Conservation (phyloP, 2,888 invertebrate species). For the Rhyacophila evoluta region DNA sequence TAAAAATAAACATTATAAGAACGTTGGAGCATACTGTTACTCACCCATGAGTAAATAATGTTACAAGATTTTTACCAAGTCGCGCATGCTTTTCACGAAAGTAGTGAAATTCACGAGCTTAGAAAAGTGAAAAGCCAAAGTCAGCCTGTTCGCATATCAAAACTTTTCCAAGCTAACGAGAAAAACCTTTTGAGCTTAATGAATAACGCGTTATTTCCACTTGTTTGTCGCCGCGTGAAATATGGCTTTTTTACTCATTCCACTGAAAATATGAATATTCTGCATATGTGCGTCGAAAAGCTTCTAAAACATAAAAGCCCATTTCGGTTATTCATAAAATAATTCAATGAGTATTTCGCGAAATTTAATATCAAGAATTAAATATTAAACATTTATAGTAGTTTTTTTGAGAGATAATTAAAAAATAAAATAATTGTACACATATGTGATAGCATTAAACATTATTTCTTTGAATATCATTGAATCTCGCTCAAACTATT, state of each 20-base stretch:
- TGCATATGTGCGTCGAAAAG: slow-evolving; percentile 7
- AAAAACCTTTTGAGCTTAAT: slow-evolving; percentile 44
- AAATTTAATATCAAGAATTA: too few species aligned
- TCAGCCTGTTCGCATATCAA: slow-evolving; percentile 23
- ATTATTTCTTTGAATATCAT: too few species aligned
- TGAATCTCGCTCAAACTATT: too few species aligned
- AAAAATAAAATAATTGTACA: too few species aligned
- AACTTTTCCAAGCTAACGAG: slow-evolving; percentile 31
- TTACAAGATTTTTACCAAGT: background rate
- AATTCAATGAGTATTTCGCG: background rate
- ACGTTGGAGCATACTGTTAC: background rate
- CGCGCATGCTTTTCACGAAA: background rate
- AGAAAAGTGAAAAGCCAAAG: slow-evolving; percentile 26
- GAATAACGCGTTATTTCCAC: slow-evolving; percentile 39
- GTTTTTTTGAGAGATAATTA: too few species aligned
- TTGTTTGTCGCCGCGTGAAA: slow-evolving; percentile 38
- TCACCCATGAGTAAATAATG: background rate
- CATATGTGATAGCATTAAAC: too few species aligned
- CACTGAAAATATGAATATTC: background rate
- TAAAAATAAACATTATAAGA: background rate
- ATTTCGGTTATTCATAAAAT: background rate
- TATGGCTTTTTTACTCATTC: slow-evolving; percentile 26
- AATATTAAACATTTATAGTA: too few species aligned
- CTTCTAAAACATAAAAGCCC: background rate
- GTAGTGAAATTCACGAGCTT: slow-evolving; percentile 18